Percentiles rank a stretch among this genome's conserved stretches.
Conservation (phyloP, 23 tunicate species). For the Ascidia mentula region DNA sequence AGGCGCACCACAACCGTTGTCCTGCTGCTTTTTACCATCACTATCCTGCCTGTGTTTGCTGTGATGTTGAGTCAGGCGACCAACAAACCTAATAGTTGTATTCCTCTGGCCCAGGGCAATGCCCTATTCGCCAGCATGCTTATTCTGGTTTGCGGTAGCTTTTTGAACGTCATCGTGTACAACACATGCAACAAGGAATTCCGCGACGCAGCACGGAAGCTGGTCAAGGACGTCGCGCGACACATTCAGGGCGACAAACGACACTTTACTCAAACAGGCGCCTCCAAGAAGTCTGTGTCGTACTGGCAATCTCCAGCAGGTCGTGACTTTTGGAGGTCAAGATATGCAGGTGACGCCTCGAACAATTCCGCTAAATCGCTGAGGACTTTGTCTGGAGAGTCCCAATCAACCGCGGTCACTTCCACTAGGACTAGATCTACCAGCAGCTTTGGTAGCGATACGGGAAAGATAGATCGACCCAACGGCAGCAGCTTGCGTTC, state of each 20-base stretch:
- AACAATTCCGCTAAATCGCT: not conserved
- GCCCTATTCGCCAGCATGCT: constrained; percentile 41
- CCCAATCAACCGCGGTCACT: not conserved
- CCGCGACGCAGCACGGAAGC: constrained; percentile 38
- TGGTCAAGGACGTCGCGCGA: constrained; percentile 21
- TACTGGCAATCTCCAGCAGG: not conserved
- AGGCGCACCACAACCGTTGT: constrained; percentile 69
- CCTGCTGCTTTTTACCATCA: constrained; percentile 59
- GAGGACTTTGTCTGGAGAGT: not conserved
- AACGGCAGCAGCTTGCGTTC: not conserved
- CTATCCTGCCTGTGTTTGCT: constrained; percentile 66
- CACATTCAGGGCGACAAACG: not conserved
- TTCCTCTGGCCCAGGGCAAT: not conserved
- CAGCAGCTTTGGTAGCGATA: not conserved
- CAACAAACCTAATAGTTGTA: constrained; percentile 24
- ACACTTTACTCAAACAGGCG: not conserved
- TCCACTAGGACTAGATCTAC: not conserved
- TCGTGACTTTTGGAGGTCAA: not conserved
- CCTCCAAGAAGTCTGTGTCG: not conserved
- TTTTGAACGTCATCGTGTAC: constrained; percentile 77
- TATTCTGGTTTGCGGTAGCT: constrained; percentile 58
- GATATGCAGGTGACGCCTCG: constrained; percentile 1
- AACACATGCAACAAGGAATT: constrained; percentile 85
- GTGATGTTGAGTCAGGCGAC: constrained; percentile 21
- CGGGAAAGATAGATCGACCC: not conserved